Base-by-base conservation (phyloP, 2,797 vertebrate genomes). In the Champsocephalus gunnari region DNA sequence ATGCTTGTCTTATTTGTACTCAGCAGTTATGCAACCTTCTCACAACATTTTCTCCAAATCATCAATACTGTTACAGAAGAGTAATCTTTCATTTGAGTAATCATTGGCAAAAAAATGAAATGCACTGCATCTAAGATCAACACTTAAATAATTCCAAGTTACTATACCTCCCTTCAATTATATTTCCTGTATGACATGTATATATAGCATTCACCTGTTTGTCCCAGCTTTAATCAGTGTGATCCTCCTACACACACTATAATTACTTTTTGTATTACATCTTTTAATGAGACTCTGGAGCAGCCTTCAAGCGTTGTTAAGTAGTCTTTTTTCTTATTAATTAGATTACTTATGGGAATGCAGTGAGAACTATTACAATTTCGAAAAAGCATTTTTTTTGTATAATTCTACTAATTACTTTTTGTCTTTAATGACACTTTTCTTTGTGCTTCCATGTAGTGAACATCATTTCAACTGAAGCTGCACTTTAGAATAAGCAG, bases 201-300 rank as follows among this genome's bases (percentile, higher is more conserved):
- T 24, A 38, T 49, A 66, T 12, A 63, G 41, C 41, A 71, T 66
- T 55, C 38, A 47, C 21, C n/a, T 69, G 19, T 74, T 41, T 59
- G 55, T 73, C 56, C 48, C 58, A 57, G 61, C 24, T 78, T 68
- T 74, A 73, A 86, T 87, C 69, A 77, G 75, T 73, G 64, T 48
- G 57, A 83, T 77, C 76, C 75, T 63, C 80, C 75, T 56, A 75
- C 71, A 34, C 73, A 47, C 57, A 56, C 60, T 68, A 69, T 82
- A 85, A 82, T 86, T 83, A 79, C 82, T 77, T 81, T 82, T 75
- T 86, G 76, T 82, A 78, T 82, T 76, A n/a, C 71, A 32, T 80
- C 72, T 75, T 82, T 87, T 66, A 80, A 73, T 4, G 28, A 79
- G 84, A 84, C 80, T 85, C 71, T 76, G 66, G 72, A 85, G 72